Base-by-base conservation (phyloP, 2,113 vertebrate genomes). In the Pionites leucogaster region DNA sequence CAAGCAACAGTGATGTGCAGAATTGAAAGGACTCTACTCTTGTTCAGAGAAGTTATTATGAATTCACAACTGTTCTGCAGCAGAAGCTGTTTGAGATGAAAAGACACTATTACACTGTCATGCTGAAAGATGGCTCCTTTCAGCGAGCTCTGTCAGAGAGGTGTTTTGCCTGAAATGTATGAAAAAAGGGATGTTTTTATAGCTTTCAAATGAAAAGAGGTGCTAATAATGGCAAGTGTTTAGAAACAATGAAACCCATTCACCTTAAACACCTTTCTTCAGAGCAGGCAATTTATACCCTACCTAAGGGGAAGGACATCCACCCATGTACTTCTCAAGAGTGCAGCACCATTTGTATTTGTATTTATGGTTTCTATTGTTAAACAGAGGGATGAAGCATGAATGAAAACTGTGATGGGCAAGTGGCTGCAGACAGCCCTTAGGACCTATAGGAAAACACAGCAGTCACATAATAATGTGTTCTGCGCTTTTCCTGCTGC, bases 91-190 rank as follows among this genome's bases (percentile, higher is more conserved):
- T 93, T 92, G 88, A 93, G 60, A 95, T 85, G 77, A 94, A 96
- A 93, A 92, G 78, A 90, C 44, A 76, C 39, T 72, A 87, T 92
- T 96, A 90, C 59, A 88, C 57, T 97, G 95, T 92, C 89, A 81
- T n/a, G 35, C 83, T 96, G 90, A 97, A 76, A 72, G 85, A 92
- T 96, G 84, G 83, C n/a, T 94, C 37, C 91, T 93, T 84, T 93
- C 91, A 89, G 42, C 23, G 47, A 76, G 62, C 78, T 94, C 27
- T 77, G 57, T 91, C 89, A 95, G 81, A 16, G 11, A 50, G 75
- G 69, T 39, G 64, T 60, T 91, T 86, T 94, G 82, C 64, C 81
- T 94, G 90, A 77, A 89, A 94, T 46, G 22, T 86, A 65, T 89
- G 82, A 91, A 95, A 93, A 94, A 37, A 0, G 2, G 57, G 65